Conservation (phyloP, 2,113 vertebrate genomes). For the Sturnira hondurensis region DNA sequence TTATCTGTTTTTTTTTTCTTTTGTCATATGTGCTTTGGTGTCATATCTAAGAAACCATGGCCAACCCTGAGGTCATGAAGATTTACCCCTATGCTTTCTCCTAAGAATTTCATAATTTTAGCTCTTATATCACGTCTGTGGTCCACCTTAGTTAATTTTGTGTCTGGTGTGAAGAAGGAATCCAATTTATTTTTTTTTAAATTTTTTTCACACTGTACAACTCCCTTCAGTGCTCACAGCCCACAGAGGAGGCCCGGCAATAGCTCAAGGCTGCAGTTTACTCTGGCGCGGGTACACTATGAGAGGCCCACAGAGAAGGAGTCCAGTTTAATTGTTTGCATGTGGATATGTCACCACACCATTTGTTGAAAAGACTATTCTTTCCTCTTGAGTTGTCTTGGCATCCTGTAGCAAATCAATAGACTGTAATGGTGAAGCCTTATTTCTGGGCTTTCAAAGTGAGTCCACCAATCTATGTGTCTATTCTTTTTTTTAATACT, state of each 20-base stretch:
- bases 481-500: too few relatives aligned
- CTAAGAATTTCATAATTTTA: constrained; percentile 21
- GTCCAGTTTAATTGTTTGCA: neutral
- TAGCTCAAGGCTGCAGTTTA: too few relatives aligned
- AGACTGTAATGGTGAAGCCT: neutral
- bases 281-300: too few relatives aligned
- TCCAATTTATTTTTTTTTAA: too few relatives aligned
- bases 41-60: neutral
- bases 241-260: too few relatives aligned
- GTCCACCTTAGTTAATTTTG: neutral
- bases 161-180: neutral
- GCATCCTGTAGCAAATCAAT: neutral
- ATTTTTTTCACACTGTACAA: too few relatives aligned
- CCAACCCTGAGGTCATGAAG: neutral
- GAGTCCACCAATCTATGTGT: neutral
- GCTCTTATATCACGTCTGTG: neutral
- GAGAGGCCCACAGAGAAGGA: too few relatives aligned
- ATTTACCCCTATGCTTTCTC: neutral
- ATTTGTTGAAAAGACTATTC: neutral
- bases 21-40: neutral
- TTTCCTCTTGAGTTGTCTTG: neutral
- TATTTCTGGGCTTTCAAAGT: neutral
- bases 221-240: too few relatives aligned
- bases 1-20: neutral
- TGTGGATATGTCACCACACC: neutral